phyloP scores from a whole-genome alignment of 2,797 vertebrate genomes.

The Brotula barbata region DNA sequence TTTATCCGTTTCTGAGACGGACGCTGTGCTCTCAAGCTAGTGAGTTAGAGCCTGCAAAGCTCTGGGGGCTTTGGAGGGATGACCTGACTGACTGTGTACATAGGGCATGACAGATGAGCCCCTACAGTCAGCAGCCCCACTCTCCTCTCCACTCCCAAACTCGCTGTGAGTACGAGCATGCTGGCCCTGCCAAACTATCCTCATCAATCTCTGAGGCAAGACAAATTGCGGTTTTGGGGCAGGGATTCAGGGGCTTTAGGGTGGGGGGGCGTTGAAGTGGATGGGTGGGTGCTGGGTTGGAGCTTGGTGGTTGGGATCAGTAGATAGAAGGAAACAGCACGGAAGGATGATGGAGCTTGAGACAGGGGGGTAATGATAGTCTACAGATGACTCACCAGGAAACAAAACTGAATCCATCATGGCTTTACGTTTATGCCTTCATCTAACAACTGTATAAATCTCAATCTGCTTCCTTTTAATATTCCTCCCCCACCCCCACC shows the following conservation, averaged over 20 bases:
- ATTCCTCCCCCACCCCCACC: constrained; percentile 11
- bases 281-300: constrained; percentile 22
- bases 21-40: constrained; percentile 20
- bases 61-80: constrained; percentile 45
- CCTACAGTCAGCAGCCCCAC: constrained; percentile 45
- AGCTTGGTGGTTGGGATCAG: constrained; percentile 45
- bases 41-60: constrained; percentile 50
- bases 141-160: constrained; percentile 57
- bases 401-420: constrained; percentile 42
- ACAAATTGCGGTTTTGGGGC: constrained; percentile 66
- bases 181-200: constrained; percentile 53
- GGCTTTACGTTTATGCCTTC: constrained; percentile 23
- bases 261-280: constrained; percentile 40
- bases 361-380: constrained; percentile 36
- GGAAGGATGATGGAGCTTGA: constrained; percentile 24
- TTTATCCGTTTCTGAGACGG: constrained; percentile 39
- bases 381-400: constrained; percentile 49
- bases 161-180: constrained; percentile 51
- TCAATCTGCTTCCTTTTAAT: constrained; percentile 40
- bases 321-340: constrained; percentile 31
- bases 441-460: constrained; percentile 33
- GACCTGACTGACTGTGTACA: constrained; percentile 64
- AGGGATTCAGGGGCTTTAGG: constrained; percentile 48
- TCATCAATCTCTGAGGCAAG: constrained; percentile 66
- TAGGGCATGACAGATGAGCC: constrained; percentile 65